Evolutionary conservation across 2,113 vertebrate genomes (phyloP), one percentile per base, ranked within the genome.

Genomic region (Gallinago jamesoni): DNA sequence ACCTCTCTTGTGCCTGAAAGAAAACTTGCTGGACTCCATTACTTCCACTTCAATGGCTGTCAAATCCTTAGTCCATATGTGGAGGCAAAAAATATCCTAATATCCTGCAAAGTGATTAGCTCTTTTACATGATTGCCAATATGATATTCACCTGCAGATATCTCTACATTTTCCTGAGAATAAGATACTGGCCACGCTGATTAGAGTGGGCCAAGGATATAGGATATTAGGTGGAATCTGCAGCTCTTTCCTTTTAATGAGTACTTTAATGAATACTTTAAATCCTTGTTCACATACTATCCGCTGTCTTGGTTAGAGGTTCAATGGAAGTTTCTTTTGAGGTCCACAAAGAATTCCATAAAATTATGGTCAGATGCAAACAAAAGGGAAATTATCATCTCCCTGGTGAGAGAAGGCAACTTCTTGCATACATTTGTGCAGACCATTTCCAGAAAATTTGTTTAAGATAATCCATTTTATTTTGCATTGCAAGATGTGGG

Each of bases 361-460:
- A 84, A 96, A 70, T 55, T 60, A 50, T 12, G 28, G 33, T 75
- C 76, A 87, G 35, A 78, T 11, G 35, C 39, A 82, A 92, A n/a
- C 67, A 73, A 57, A 43, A 43, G 41, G 53, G 35, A 83, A 78
- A 82, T 72, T 10, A 14, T 59, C 48, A 39, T 76, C 53, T 84
- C 93, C 77, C 66, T 68, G 60, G 87, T 82, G 60, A 92, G 60
- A 80, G 18, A 33, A 84, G 74, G 24, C 35, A 75, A n/a, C 39
- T 78, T 92, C 52, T 91, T 91, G 57, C 20, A 64, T 47, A 63
- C 37, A 13, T 88, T 74, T 86, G 35, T 80, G 79, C 43, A 68
- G 73, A 64, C 9, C 27, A 45, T 91, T 91, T 95, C 87, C 69
- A 91, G 93, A 84, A 96, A 87, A 81, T 5, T 67, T 93, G 50